Evolutionary conservation across 2,797 vertebrate species (phyloP).

Genomic region (Malacoctenus gilli): DNA sequence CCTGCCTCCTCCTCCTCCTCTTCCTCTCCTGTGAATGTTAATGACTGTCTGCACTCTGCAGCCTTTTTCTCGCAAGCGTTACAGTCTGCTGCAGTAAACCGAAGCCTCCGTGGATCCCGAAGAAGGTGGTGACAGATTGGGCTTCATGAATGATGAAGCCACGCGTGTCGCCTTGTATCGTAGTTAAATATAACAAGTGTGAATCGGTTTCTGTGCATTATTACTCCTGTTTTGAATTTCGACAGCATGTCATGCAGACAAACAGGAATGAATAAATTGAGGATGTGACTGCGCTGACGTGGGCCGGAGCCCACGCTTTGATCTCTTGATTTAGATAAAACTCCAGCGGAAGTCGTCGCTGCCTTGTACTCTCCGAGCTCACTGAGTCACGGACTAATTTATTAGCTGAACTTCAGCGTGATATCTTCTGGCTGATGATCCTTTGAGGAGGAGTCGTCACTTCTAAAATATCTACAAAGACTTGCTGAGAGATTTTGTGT

Average conservation of each 20-base stretch:
- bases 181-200: neutral
- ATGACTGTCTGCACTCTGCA: conserved; percentile 72
- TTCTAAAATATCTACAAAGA: neutral
- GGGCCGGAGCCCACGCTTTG: neutral
- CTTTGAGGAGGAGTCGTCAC: too few species aligned
- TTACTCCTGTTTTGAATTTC: neutral
- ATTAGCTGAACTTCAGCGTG: neutral
- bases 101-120: conserved; percentile 32
- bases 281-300: neutral
- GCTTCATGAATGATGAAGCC: conserved; percentile 34
- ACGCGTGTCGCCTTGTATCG: conserved; percentile 3
- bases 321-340: conserved; percentile 4
- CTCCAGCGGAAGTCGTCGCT: neutral
- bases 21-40: conserved; percentile 74
- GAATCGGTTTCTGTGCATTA: conserved; percentile 1
- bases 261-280: neutral
- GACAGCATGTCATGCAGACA: neutral
- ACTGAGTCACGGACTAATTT: neutral
- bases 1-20: conserved; percentile 47
- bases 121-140: conserved; percentile 10
- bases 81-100: conserved; percentile 69
- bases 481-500: neutral
- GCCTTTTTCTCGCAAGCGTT: conserved; percentile 64
- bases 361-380: neutral
- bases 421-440: neutral